Conservation (phyloP, 2,888 invertebrate species). For the Cosmorhoe ocellata region DNA sequence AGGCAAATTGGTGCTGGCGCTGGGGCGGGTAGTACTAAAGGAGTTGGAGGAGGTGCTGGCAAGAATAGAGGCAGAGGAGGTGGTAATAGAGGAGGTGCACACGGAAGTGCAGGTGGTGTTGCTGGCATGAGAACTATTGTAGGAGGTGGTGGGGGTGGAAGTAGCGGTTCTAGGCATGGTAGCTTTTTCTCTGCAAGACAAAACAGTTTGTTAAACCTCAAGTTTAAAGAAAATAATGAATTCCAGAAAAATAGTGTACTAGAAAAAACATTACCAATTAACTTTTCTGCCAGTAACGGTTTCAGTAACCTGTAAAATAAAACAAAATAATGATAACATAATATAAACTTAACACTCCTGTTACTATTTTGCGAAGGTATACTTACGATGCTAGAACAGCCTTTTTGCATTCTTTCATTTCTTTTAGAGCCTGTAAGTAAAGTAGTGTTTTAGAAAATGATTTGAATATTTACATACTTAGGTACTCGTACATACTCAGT, state of each 20-base stretch:
- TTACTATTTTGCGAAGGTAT: too few species aligned
- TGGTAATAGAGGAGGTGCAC: conserved; percentile 29
- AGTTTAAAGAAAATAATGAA: conserved; percentile 3
- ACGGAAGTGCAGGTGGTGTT: conserved; percentile 27
- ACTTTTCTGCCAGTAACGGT: conserved; percentile 56
- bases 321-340: conserved; percentile 1
- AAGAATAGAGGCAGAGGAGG: conserved; percentile 43
- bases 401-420: conserved; percentile 73
- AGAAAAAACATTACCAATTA: conserved; percentile 43
- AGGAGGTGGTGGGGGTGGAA: conserved; percentile 54
- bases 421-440: conserved; percentile 65
- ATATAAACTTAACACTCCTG: too few species aligned
- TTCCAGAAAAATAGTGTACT: not conserved
- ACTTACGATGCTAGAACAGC: conserved; percentile 65
- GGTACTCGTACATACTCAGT: too few species aligned
- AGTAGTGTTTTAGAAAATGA: conserved; percentile 4
- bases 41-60: conserved; percentile 38
- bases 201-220: not conserved
- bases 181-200: conserved; percentile 25
- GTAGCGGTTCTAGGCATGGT: conserved; percentile 37
- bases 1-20: conserved; percentile 33
- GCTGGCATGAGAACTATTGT: conserved; percentile 67
- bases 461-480: too few species aligned
- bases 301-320: conserved; percentile 63
- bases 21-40: conserved; percentile 33